Percentiles rank a stretch among this genome's conserved stretches.
Evolutionary conservation across 2,113 vertebrate genomes (phyloP).

Genomic region (Forbesichthys papilliferus): DNA sequence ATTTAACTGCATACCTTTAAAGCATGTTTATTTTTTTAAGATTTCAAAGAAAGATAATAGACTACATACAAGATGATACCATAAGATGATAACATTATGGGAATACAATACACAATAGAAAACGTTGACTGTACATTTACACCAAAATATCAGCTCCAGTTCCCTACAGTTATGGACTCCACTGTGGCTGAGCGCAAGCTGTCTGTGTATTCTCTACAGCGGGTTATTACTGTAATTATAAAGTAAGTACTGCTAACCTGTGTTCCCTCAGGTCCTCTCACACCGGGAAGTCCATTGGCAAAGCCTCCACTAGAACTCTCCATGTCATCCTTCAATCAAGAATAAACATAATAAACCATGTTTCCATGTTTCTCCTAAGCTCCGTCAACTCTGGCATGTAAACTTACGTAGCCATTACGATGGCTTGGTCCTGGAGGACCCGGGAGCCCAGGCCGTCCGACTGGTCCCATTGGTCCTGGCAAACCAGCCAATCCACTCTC

Average conservation of each 20-base stretch:
- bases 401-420: conserved; percentile 89
- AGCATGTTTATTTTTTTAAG: too few species aligned
- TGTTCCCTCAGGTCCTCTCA: conserved; percentile 73
- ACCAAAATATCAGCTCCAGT: too few species aligned
- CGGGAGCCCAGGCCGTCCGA: conserved; percentile 82
- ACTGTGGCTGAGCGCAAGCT: too few species aligned
- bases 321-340: conserved; percentile 85
- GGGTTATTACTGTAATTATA: too few species aligned
- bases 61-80: too few species aligned
- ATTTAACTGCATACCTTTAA: background rate
- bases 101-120: too few species aligned
- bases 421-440: conserved; percentile 80
- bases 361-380: too few species aligned
- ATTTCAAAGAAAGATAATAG: background rate
- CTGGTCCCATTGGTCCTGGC: conserved; percentile 88
- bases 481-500: conserved; percentile 82
- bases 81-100: too few species aligned
- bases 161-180: too few species aligned
- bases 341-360: background rate
- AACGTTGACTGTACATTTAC: too few species aligned
- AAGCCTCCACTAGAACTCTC: conserved; percentile 82
- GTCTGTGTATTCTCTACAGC: too few species aligned
- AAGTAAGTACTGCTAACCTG: conserved; percentile 73
- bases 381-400: background rate
- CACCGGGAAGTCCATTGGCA: conserved; percentile 60